Conservation (phyloP, 2,797 vertebrate species). For the Trematomus bernacchii region DNA sequence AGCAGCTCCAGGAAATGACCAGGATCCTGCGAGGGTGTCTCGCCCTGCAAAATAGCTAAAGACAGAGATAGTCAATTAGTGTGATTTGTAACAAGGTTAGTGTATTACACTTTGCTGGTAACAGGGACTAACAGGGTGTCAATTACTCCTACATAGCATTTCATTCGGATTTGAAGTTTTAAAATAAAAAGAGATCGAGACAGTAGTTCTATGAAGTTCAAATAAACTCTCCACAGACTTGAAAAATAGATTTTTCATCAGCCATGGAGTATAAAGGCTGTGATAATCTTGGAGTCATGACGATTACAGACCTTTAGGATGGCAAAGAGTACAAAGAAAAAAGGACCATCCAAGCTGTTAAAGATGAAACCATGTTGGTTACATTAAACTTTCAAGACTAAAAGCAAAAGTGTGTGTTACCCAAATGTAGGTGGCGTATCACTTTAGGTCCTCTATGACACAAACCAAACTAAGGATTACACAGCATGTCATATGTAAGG, state of each 20-base stretch:
- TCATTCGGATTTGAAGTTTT: not conserved
- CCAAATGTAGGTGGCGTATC: not conserved
- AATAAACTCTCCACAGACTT: not conserved
- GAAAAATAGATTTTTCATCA: not conserved
- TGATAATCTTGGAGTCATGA: not conserved
- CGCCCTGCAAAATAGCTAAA: conserved; percentile 83
- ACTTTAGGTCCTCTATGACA: conserved; percentile 6
- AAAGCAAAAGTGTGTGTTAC: not conserved
- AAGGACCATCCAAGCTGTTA: not conserved
- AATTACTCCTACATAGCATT: not conserved
- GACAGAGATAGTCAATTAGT: conserved; percentile 18
- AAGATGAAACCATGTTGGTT: conserved; percentile 8
- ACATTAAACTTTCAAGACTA: not conserved
- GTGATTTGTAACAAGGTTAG: not conserved
- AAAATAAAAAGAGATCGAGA: not conserved
- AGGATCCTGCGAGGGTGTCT: conserved; percentile 86
- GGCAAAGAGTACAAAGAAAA: not conserved
- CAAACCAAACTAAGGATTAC: conserved; percentile 13
- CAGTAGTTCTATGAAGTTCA: not conserved
- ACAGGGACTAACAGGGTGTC: not conserved
- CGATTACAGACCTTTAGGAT: conserved; percentile 1
- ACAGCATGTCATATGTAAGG: conserved; percentile 15
- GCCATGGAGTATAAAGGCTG: not conserved
- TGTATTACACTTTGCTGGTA: not conserved
- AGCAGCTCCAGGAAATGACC: conserved; percentile 95